These are phyloP conservation scores for Rhizomys pruinosus DNA, from an alignment of 2,113 vertebrate genomes.

Conservation along the genomic window DNA sequence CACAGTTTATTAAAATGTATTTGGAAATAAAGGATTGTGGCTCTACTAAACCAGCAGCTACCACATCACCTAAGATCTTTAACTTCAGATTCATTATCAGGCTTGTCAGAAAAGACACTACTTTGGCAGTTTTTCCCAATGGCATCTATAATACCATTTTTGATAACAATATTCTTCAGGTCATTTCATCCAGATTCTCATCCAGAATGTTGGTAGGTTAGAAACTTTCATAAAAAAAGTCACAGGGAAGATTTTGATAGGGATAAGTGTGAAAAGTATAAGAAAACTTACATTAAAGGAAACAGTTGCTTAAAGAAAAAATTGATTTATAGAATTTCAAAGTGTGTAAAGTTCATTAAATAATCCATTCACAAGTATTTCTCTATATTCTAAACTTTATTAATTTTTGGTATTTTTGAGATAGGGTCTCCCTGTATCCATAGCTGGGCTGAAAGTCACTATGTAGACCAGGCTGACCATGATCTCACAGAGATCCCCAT, in stretches of 20 bases:
- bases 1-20: too few species aligned
- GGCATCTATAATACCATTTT: too few species aligned
- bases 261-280: not conserved
- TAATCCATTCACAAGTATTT: not conserved
- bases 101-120: not conserved
- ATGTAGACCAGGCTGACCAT: too few species aligned
- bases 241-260: not conserved
- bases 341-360: slow-evolving; percentile 10
- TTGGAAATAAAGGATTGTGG: slow-evolving; percentile 10
- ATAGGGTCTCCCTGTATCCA: too few species aligned
- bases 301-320: not conserved
- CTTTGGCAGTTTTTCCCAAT: slow-evolving; percentile 36
- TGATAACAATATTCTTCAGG: slow-evolving; percentile 3
- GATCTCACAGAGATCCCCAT: too few species aligned
- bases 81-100: not conserved
- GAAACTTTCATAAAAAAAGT: not conserved
- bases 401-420: too few species aligned
- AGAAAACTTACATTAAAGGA: not conserved
- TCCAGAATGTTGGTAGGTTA: not conserved
- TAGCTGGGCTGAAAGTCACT: too few species aligned
- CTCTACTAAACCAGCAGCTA: not conserved
- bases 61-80: not conserved
- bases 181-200: not conserved
- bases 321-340: not conserved
- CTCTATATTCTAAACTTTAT: not conserved